phyloP scores from a whole-genome alignment of 1,140 invertebrate genomes.

The Diachasma alloeum region DNA sequence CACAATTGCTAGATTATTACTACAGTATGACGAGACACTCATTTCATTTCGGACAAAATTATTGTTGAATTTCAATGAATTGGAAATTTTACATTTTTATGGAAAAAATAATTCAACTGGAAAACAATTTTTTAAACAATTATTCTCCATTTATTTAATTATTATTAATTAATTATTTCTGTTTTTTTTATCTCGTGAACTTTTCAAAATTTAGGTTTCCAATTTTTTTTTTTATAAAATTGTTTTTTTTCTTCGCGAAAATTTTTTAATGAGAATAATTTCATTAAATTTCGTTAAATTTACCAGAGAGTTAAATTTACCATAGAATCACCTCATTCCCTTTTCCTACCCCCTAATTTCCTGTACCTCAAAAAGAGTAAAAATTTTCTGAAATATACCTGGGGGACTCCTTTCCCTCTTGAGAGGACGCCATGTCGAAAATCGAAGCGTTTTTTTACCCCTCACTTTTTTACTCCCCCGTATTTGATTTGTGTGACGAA shows the following conservation, averaged over 20 bases:
- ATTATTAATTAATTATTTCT: no score
- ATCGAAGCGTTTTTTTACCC: background rate
- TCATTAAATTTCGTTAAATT: no score
- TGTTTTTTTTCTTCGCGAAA: no score
- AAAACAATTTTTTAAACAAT: no score
- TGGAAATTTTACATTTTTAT: background rate
- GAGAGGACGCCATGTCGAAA: conserved; percentile 49
- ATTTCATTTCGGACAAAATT: background rate
- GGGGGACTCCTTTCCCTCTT: conserved; percentile 59
- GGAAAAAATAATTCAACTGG: no score
- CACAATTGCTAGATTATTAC: background rate
- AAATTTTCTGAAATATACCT: conserved; percentile 45
- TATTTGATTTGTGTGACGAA: conserved; percentile 8
- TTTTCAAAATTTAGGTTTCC: no score
- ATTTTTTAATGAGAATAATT: no score
- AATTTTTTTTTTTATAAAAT: no score
- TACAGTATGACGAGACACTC: background rate
- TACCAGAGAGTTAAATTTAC: background rate
- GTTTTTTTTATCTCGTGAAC: background rate
- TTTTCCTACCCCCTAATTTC: background rate
- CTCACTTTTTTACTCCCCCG: background rate
- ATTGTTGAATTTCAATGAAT: background rate
- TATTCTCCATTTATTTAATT: no score
- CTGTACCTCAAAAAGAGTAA: background rate
- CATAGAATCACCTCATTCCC: background rate